Percentiles rank a stretch among this genome's conserved stretches.
Conservation (phyloP, 2,797 vertebrate genomes). For the Phylloscopus collybita region DNA sequence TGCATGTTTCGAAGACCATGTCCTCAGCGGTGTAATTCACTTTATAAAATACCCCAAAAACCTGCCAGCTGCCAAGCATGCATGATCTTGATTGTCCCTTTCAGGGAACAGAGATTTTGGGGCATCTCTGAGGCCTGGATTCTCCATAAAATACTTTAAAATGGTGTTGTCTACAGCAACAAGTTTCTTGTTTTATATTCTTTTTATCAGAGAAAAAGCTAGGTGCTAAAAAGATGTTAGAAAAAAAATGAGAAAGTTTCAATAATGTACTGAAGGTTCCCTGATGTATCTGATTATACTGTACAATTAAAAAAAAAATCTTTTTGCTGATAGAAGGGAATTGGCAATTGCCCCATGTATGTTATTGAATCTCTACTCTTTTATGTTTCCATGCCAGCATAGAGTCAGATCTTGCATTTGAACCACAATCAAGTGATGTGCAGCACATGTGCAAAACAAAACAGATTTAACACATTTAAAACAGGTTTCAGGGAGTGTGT, state of each 20-base stretch:
- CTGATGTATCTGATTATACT: not conserved
- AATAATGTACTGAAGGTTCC: not conserved
- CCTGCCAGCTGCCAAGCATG: not conserved
- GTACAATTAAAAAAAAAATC: not conserved
- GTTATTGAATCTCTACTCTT: not conserved
- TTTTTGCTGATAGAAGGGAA: not conserved
- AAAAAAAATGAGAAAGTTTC: not conserved
- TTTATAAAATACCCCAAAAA: not conserved
- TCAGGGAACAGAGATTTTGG: not conserved
- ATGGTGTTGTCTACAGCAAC: not conserved
- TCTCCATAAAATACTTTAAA: not conserved
- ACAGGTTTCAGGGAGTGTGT: rapidly evolving
- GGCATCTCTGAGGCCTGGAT: not conserved
- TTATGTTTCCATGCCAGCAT: not conserved
- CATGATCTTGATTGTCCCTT: not conserved
- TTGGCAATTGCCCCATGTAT: not conserved
- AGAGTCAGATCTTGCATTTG: not conserved
- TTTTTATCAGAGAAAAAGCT: not conserved
- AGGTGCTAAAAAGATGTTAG: not conserved
- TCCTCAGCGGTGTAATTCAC: not conserved
- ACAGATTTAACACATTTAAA: not conserved
- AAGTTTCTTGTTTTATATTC: not conserved
- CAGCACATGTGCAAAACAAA: not conserved
- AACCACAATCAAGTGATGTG: not conserved
- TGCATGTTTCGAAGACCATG: not conserved